Evolutionary conservation across 2,797 vertebrate genomes (phyloP), one percentile per base, ranked within the genome.

Genomic region (Acanthornis magna): DNA sequence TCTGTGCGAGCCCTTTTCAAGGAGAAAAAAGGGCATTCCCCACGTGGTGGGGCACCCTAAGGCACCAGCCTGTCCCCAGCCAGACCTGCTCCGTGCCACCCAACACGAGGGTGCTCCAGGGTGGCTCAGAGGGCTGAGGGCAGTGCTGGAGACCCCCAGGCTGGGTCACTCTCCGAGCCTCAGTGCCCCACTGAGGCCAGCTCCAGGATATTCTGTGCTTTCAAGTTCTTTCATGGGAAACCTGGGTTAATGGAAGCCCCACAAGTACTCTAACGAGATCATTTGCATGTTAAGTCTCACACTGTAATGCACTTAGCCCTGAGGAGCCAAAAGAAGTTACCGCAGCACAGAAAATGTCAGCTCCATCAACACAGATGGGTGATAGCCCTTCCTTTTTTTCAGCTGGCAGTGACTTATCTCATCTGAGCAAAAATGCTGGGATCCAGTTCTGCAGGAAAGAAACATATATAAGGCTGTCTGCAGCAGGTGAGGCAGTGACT

Each of bases 31-130:
- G 22, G 4, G 23, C 34, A 12, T 26, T 89, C 26, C 11, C 9
- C 45, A 0, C 1, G 6, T 36, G 34, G 7, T 2, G 3, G 21
- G 27, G 10, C n/a, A 12, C 9, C 7, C 7, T 63, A 7, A 71
- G 68, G 4, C 68, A 70, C 2, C 13, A 67, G 13, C 18, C 11
- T 48, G 42, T 11, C 20, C 40, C 16, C n/a, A 65, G 47, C 5
- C 54, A 17, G 5, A 17, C 4, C 8, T 34, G 11, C 9, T 65
- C 45, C 0, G 0, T 93, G 48, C 20, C 57, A n/a, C 11, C 7
- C 1, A 32, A 20, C n/a, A 23, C 0, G 0, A 11, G 16, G n/a
- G 1, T 36, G 51, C 27, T 53, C 53, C 29, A 22, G 87, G 11
- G 26, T 50, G 68, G 17, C 65, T 34, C 63, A 36, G 5, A 43